Percentiles rank a stretch among this genome's conserved stretches.
Conservation (phyloP, 2,113 vertebrate species). For the Zosterops hypoxanthus region DNA sequence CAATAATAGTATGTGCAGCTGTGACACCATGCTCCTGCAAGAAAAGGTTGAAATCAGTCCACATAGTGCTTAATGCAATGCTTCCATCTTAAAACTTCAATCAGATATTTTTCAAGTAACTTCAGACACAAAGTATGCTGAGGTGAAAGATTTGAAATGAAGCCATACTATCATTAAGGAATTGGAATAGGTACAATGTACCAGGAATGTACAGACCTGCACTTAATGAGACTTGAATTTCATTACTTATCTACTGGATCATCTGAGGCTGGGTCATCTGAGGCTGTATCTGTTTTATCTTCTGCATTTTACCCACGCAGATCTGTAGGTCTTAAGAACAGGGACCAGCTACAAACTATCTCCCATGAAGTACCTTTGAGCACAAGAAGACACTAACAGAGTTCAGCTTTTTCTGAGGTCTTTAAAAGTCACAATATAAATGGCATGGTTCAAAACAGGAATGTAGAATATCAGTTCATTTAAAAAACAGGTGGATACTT, state of each 20-base stretch:
- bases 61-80: fast-evolving
- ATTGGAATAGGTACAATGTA: neutral
- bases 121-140: neutral
- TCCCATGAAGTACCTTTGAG: neutral
- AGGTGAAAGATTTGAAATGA: neutral
- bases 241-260: neutral
- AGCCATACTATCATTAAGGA: neutral
- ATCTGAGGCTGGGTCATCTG: neutral
- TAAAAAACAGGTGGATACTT: neutral
- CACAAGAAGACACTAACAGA: neutral
- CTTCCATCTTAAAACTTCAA: neutral
- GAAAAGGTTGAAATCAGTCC: neutral
- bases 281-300: neutral
- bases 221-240: neutral
- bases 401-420: neutral
- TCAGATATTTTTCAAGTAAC: neutral
- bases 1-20: neutral
- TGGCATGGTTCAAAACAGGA: neutral
- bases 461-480: neutral
- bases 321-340: neutral
- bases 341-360: neutral
- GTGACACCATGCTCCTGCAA: neutral
- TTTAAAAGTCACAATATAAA: neutral
- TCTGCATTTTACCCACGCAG: neutral
- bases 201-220: neutral